These are phyloP conservation scores for Osedax frankpressi DNA, from an alignment of 2,888 invertebrate genomes.

Conservation along the genomic window DNA sequence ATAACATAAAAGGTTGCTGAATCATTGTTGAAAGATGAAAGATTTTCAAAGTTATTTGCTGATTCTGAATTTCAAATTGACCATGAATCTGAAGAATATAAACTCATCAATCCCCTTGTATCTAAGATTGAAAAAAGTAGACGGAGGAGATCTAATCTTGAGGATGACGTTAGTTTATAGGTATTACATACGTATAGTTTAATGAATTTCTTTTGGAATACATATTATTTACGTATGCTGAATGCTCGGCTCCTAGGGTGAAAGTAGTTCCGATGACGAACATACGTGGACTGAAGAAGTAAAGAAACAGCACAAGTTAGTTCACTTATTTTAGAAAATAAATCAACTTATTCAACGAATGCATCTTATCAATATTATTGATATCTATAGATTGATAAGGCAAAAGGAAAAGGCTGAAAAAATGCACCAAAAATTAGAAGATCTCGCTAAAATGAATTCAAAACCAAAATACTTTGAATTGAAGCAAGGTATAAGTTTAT, in stretches of 20 bases:
- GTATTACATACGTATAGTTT: too few species aligned
- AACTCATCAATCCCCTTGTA: conserved; percentile 71
- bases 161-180: background rate
- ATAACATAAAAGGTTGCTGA: too few species aligned
- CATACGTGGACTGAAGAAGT: conserved; percentile 67
- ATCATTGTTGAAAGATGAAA: conserved; percentile 68
- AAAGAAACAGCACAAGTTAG: conserved; percentile 56
- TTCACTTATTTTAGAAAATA: too few species aligned
- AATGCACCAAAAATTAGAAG: background rate
- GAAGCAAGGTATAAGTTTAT: background rate
- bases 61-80: conserved; percentile 86
- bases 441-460: background rate
- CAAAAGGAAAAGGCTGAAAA: background rate
- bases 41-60: conserved; percentile 78
- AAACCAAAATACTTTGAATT: background rate
- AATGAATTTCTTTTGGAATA: too few species aligned
- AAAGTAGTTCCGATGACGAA: conserved; percentile 61
- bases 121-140: conserved; percentile 60
- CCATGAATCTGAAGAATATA: conserved; percentile 70
- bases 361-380: background rate
- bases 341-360: too few species aligned
- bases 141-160: conserved; percentile 23
- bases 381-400: background rate
- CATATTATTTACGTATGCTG: too few species aligned
- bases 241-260: conserved; percentile 28